These are phyloP conservation scores for Meghimatium bilineatum DNA, from an alignment of 2,888 invertebrate species.

Conservation along the genomic window DNA sequence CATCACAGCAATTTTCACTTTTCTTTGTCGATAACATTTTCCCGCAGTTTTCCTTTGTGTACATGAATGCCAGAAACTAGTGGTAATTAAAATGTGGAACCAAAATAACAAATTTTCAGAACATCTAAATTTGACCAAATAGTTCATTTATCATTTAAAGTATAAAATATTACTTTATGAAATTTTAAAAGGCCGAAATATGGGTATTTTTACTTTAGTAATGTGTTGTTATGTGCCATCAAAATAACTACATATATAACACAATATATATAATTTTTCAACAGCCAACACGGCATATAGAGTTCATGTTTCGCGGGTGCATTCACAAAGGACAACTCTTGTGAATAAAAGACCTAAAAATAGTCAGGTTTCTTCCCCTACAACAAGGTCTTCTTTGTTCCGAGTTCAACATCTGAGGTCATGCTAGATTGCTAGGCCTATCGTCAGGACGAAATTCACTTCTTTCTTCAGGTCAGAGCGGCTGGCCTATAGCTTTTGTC, in stretches of 20 bases:
- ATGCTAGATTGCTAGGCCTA: no score
- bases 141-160: not conserved
- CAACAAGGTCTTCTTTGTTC: constrained; percentile 26
- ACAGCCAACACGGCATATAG: constrained; percentile 17
- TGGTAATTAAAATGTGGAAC: not conserved
- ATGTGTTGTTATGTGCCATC: not conserved
- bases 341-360: constrained; percentile 12
- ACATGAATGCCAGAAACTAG: constrained; percentile 17
- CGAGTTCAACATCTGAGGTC: not conserved
- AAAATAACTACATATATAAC: not conserved
- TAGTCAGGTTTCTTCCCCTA: constrained; percentile 13
- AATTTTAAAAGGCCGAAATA: no score
- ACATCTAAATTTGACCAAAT: not conserved
- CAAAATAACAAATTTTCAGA: not conserved
- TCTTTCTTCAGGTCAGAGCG: no score
- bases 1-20: not conserved
- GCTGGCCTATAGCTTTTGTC: no score
- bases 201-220: no score
- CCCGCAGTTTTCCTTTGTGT: constrained; percentile 46
- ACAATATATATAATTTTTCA: not conserved
- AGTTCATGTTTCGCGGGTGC: constrained; percentile 43
- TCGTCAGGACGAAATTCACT: no score
- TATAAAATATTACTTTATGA: not conserved
- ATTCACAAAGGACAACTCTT: not conserved
- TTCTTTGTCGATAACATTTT: constrained; percentile 27